A percentile compares a stretch with the other conserved stretches of the same genome.
These are phyloP conservation scores for Acanthococcus lagerstroemiae DNA, from an alignment of 2,888 invertebrate genomes.

Conservation along the genomic window DNA sequence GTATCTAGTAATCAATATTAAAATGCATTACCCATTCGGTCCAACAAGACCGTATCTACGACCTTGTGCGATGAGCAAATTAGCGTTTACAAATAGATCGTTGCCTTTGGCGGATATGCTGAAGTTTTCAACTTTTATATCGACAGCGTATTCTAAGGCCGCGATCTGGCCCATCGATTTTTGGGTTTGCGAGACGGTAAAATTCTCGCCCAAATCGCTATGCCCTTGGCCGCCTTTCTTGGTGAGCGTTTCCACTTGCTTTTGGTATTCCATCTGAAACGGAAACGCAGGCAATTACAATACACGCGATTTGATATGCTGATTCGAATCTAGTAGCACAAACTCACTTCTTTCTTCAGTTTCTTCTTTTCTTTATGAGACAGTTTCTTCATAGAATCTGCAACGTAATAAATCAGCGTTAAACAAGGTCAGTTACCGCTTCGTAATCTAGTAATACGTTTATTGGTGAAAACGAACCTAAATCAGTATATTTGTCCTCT, in stretches of 20 bases:
- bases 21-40: conserved; percentile 76
- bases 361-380: conserved; percentile 89
- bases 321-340: conserved; percentile 8
- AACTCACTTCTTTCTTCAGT: conserved; percentile 55
- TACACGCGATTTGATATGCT: background rate
- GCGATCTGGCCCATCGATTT: conserved; percentile 57
- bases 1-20: background rate
- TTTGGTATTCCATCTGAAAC: conserved; percentile 69
- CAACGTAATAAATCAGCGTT: conserved; percentile 18
- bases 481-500: background rate
- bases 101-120: conserved; percentile 96
- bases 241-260: conserved; percentile 71
- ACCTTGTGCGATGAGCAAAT: conserved; percentile 81
- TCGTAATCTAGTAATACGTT: background rate
- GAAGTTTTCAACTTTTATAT: conserved; percentile 95
- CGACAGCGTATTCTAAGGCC: conserved; percentile 83
- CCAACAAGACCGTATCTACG: conserved; percentile 95
- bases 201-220: conserved; percentile 83
- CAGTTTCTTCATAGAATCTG: conserved; percentile 49
- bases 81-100: conserved; percentile 92
- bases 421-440: background rate
- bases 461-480: background rate
- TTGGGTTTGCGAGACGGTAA: conserved; percentile 81
- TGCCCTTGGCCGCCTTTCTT: conserved; percentile 82
- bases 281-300: background rate